These are phyloP conservation scores for Heloderma charlesbogerti DNA, from an alignment of 2,113 vertebrate species.

Conservation along the genomic window DNA sequence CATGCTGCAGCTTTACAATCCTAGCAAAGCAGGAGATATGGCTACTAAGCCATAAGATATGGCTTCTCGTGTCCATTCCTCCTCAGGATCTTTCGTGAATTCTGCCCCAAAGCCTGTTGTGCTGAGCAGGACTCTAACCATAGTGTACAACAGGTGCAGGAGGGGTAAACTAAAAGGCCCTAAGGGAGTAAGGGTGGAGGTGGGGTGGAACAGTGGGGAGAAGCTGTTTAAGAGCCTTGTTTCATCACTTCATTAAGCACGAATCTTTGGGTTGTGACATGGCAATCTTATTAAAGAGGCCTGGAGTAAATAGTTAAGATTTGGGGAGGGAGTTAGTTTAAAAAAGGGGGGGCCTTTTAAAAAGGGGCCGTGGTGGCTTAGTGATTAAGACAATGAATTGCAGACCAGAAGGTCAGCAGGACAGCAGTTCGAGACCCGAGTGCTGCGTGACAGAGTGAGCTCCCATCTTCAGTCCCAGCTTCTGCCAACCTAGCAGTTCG, in stretches of 20 bases:
- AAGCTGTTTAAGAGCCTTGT: background rate
- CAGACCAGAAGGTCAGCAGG: too few species aligned
- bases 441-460: too few species aligned
- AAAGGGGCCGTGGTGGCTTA: too few species aligned
- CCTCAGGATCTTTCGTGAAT: background rate
- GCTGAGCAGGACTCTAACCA: background rate
- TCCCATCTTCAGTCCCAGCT: too few species aligned
- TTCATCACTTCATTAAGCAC: background rate
- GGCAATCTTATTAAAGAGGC: background rate
- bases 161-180: background rate
- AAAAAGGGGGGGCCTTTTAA: too few species aligned
- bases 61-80: background rate
- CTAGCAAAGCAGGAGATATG: background rate
- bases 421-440: too few species aligned
- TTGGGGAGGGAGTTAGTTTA: rapidly evolving
- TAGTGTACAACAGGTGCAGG: background rate
- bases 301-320: background rate
- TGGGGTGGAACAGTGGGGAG: background rate
- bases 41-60: too few species aligned
- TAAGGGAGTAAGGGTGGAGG: background rate
- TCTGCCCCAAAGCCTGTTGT: background rate
- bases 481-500: too few species aligned
- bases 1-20: background rate
- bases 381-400: too few species aligned
- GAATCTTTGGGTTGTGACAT: background rate